A percentile compares a stretch with the other conserved stretches of the same genome.
These are phyloP conservation scores for Atta colombica DNA, from an alignment of 1,140 invertebrate species.

Conservation along the genomic window DNA sequence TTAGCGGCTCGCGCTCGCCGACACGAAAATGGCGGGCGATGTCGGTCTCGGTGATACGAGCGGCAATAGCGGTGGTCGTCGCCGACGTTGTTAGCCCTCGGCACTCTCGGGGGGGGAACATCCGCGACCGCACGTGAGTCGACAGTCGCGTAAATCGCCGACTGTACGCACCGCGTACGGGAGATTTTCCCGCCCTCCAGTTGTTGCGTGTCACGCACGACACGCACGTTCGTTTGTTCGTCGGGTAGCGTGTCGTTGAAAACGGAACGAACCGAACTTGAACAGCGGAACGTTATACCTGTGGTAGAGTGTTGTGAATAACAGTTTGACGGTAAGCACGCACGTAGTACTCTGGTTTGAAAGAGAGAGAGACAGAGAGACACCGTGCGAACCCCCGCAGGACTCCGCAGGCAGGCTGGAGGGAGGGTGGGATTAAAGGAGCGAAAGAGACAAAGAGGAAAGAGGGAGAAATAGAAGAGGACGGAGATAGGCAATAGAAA, in stretches of 20 bases:
- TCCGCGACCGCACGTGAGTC: conserved; percentile 59
- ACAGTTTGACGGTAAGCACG: conserved; percentile 13
- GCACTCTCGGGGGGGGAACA: conserved; percentile 26
- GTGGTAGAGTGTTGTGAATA: conserved; percentile 22
- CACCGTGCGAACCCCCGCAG: not conserved
- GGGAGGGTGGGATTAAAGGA: conserved; percentile 20
- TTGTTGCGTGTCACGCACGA: not conserved
- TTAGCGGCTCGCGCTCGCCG: conserved; percentile 65
- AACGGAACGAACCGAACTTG: not conserved
- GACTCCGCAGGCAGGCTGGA: not conserved
- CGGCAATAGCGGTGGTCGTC: conserved; percentile 69
- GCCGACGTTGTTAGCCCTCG: conserved; percentile 71
- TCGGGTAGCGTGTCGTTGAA: conserved; percentile 27
- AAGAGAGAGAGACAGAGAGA: conserved; percentile 7
- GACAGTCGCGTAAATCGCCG: not conserved
- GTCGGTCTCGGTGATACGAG: conserved; percentile 75
- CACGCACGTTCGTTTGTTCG: not conserved
- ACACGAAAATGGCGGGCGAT: conserved; percentile 85
- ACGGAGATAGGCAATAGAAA: conserved; percentile 50
- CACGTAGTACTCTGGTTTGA: not conserved
- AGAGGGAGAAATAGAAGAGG: conserved; percentile 38
- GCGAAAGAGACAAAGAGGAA: conserved; percentile 19
- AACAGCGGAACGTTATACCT: not conserved
- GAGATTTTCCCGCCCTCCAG: conserved; percentile 42
- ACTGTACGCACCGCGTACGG: conserved; percentile 10